Conservation (phyloP, 2,113 vertebrate genomes). For the Myotis lucifugus region DNA sequence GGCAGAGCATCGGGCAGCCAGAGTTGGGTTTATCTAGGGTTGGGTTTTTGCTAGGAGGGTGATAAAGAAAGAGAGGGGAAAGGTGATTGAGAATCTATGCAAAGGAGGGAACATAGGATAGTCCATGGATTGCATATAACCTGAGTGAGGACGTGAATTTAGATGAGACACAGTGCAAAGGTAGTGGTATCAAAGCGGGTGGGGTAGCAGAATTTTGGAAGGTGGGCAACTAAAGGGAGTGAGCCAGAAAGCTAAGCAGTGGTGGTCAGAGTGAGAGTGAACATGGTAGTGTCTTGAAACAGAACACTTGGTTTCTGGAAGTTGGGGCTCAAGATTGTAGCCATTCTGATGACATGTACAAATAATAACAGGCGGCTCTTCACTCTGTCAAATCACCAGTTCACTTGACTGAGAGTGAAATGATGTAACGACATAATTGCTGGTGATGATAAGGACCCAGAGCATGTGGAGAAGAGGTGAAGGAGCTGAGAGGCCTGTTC, state of each 20-base stretch:
- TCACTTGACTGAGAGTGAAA: not conserved
- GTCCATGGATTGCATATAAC: not conserved
- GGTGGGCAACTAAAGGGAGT: not conserved
- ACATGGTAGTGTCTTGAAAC: not conserved
- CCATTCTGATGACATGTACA: not conserved
- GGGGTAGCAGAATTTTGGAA: not conserved
- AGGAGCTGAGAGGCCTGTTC: not conserved
- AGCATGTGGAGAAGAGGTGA: not conserved
- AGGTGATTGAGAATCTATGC: not conserved
- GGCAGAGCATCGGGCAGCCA: not conserved
- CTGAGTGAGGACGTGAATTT: not conserved
- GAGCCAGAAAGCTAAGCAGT: not conserved
- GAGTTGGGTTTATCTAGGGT: not conserved
- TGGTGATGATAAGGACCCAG: not conserved
- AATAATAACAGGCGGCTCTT: not conserved
- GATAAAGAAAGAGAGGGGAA: not conserved
- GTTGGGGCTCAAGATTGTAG: not conserved
- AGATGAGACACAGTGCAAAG: not conserved
- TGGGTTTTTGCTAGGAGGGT: not conserved
- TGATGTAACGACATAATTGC: fast-evolving
- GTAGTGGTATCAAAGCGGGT: not conserved
- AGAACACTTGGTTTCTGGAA: not conserved
- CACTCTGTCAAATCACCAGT: not conserved
- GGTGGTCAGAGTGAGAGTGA: not conserved
- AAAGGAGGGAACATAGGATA: not conserved